Evolutionary conservation across 1,140 invertebrate species (phyloP), one percentile per base, ranked within the genome.

Genomic region (Lepeophtheirus salmonis): DNA sequence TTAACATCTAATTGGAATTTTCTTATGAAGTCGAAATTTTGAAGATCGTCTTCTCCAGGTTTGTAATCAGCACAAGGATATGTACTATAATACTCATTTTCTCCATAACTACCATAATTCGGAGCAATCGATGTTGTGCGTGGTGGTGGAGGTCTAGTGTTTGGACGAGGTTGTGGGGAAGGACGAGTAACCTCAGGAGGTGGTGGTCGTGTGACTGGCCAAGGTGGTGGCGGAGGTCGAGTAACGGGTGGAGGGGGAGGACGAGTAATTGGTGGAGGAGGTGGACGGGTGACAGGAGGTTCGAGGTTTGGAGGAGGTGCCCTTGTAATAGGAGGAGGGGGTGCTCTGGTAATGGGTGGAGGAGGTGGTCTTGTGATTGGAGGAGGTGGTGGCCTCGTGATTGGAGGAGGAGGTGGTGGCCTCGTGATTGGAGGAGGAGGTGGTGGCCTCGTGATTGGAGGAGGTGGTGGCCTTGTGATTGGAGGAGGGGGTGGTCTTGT

Each of bases 11-110:
- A 68, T 49, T 76, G 73, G 67, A 82, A 84, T 63, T 80, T 79
- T 25, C 81, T 76, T 58, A 89, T 85, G 25, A 88, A 79, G 69
- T 89, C 84, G 64, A 83, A 83, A 0, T 78, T 80, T 65, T 83
- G 80, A 14, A 84, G 74, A 70, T 85, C 83, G 62, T 83, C 79
- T 66, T 85, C 81, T 2, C 81, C 82, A 1, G 77, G 78, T 65
- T 76, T 76, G 63, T 78, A 78, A 24, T 77, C 73, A 0, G 77
- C 76, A 64, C 83, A 84, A 0, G 81, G 79, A 18, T 61, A 61
- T 13, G 6, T 24, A 41, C 6, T 10, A 6, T 6, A 41, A n/a
- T 41, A 41, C n/a, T 41, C 30, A n/a, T 41, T 41, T 41, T 41
- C 30, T 6, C 6, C 30, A 41, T 41, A 41, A n/a, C 30, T n/a